A percentile compares a stretch with the other conserved stretches of the same genome.
These are phyloP conservation scores for Melopsittacus undulatus DNA, from an alignment of 2,797 vertebrate genomes.

Conservation along the genomic window DNA sequence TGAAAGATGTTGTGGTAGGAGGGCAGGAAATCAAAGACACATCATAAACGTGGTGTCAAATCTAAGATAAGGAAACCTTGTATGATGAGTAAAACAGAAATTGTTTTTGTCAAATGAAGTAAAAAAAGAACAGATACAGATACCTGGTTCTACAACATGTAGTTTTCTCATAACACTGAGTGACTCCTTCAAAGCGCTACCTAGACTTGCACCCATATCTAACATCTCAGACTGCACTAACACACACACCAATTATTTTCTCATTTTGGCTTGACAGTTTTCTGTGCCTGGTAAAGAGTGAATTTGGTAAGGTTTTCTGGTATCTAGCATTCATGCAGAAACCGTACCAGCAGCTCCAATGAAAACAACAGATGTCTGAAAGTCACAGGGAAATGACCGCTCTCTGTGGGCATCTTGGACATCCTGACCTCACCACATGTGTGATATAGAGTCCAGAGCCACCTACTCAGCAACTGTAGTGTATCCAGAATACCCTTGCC, in stretches of 20 bases:
- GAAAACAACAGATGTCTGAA: constrained; percentile 32
- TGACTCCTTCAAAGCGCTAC: not conserved
- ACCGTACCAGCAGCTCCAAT: not conserved
- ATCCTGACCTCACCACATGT: not conserved
- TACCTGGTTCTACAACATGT: not conserved
- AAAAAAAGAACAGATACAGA: not conserved
- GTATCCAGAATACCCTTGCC: not conserved
- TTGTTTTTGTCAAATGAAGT: not conserved
- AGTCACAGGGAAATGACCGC: not conserved
- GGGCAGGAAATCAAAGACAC: not conserved
- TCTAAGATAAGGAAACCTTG: not conserved
- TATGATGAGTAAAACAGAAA: not conserved
- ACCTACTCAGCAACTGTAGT: not conserved
- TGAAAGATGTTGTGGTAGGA: not conserved
- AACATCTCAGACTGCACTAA: not conserved
- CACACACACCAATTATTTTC: not conserved
- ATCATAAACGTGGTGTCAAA: not conserved
- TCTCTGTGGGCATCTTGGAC: not conserved
- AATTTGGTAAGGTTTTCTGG: not conserved
- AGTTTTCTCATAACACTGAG: not conserved
- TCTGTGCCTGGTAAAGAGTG: not conserved
- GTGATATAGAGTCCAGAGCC: not conserved
- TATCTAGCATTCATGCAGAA: not conserved
- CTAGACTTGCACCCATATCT: not conserved
- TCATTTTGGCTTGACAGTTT: not conserved